Percentiles rank a stretch among this genome's conserved stretches.
Conservation (phyloP, 2,888 invertebrate species). For the Drosophila falleni region DNA sequence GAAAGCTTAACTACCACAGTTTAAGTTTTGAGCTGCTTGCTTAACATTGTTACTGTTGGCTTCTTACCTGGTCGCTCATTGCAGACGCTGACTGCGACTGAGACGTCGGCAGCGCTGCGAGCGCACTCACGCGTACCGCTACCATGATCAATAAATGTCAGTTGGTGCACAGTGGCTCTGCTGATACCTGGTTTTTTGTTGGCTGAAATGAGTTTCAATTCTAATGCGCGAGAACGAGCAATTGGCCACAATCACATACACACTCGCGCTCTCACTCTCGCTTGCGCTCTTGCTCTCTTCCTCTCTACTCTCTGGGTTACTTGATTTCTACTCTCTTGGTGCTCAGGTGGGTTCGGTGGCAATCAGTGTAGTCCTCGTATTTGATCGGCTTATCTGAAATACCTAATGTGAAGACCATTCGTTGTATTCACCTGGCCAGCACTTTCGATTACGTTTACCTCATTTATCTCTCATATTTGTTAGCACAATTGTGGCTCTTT, state of each 20-base stretch:
- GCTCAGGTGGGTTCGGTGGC: conserved; percentile 34
- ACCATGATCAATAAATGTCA: conserved; percentile 51
- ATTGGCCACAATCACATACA: conserved; percentile 6
- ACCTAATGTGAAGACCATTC: conserved; percentile 20
- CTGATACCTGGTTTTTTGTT: conserved; percentile 44
- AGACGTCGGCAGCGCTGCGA: conserved; percentile 16
- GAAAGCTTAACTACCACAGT: conserved; percentile 17
- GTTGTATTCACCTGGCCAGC: conserved; percentile 30
- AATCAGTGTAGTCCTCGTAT: conserved; percentile 36
- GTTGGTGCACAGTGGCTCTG: conserved; percentile 38
- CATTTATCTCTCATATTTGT: conserved; percentile 8
- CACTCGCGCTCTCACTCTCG: conserved; percentile 9
- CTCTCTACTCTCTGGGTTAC: conserved; percentile 17
- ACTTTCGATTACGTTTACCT: conserved; percentile 53
- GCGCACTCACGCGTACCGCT: conserved; percentile 22
- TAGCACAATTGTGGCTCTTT: conserved; percentile 8
- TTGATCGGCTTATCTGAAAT: conserved; percentile 44
- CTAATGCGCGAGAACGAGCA: conserved; percentile 18
- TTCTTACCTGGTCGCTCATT: conserved; percentile 10
- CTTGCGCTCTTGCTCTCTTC: conserved; percentile 13
- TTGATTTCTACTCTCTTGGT: conserved; percentile 9
- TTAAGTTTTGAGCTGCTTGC: conserved; percentile 15
- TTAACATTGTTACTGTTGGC: conserved; percentile 30
- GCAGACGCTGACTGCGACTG: background rate
- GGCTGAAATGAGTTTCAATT: conserved; percentile 21